These are phyloP conservation scores for Heliconius ethilla DNA, from an alignment of 2,888 invertebrate genomes.

Conservation along the genomic window DNA sequence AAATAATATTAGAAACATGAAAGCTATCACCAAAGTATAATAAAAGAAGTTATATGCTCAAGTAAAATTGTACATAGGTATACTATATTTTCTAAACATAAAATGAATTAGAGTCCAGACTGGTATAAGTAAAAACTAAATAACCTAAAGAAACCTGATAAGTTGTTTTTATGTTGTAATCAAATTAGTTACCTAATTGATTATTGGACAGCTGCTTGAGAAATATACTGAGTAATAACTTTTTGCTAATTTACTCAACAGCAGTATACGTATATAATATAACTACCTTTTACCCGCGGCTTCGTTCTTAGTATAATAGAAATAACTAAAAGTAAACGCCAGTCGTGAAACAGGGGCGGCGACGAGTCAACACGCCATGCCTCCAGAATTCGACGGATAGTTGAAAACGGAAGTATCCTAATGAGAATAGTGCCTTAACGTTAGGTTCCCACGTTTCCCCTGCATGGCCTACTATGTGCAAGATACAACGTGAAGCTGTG, in stretches of 20 bases:
- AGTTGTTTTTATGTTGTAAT: slow-evolving; percentile 16
- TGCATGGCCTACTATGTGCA: no score
- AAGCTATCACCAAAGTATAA: no score
- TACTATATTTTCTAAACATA: neutral
- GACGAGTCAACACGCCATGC: no score
- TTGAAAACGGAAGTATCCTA: no score
- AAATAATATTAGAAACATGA: no score
- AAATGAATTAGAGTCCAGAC: neutral
- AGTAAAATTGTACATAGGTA: no score
- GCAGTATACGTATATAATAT: neutral
- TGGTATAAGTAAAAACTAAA: slow-evolving; percentile 8
- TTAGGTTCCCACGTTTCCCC: no score
- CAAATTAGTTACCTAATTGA: slow-evolving; percentile 22
- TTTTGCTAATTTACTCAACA: slow-evolving; percentile 13
- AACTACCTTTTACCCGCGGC: neutral
- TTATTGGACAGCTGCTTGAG: slow-evolving; percentile 13
- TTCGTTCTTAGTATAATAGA: neutral
- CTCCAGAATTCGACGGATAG: no score
- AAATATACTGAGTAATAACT: slow-evolving; percentile 11
- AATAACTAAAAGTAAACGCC: neutral
- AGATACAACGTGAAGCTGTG: no score
- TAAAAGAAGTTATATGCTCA: no score
- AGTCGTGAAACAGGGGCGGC: no score
- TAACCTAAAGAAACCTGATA: slow-evolving; percentile 22
- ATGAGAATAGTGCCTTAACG: no score